Conservation (phyloP, 2,888 invertebrate genomes). For the Chrysolina americana region DNA sequence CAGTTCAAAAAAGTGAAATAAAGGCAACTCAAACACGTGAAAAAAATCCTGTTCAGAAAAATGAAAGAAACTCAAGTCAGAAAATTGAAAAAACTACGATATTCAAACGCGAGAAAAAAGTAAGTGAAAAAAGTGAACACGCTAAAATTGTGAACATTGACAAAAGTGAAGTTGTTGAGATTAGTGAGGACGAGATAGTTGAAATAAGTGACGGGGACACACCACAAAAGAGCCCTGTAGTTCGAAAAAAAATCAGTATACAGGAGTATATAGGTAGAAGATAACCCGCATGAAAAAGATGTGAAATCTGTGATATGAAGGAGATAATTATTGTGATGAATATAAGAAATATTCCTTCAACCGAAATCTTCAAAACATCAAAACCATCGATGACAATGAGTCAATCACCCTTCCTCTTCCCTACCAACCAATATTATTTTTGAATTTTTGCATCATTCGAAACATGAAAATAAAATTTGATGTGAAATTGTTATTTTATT, state of each 20-base stretch:
- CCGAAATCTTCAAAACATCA: too few relatives aligned
- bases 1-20: conserved; percentile 12
- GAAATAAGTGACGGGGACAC: background rate
- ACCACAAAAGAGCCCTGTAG: background rate
- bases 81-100: background rate
- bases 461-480: background rate
- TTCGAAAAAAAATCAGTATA: too few relatives aligned
- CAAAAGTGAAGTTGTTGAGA: background rate
- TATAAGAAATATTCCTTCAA: too few relatives aligned
- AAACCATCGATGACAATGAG: too few relatives aligned
- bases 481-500: background rate
- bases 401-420: too few relatives aligned
- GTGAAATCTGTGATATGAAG: background rate
- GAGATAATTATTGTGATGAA: too few relatives aligned
- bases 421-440: background rate
- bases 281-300: background rate
- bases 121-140: too few relatives aligned
- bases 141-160: too few relatives aligned
- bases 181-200: conserved; percentile 3
- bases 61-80: background rate
- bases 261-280: too few relatives aligned
- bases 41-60: background rate
- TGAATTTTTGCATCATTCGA: background rate
- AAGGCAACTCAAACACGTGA: background rate
- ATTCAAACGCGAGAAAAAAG: too few relatives aligned